A percentile compares a stretch with the other conserved stretches of the same genome.
phyloP scores from a whole-genome alignment of 2,888 invertebrate species.

The Sinohyriopsis cumingii region DNA sequence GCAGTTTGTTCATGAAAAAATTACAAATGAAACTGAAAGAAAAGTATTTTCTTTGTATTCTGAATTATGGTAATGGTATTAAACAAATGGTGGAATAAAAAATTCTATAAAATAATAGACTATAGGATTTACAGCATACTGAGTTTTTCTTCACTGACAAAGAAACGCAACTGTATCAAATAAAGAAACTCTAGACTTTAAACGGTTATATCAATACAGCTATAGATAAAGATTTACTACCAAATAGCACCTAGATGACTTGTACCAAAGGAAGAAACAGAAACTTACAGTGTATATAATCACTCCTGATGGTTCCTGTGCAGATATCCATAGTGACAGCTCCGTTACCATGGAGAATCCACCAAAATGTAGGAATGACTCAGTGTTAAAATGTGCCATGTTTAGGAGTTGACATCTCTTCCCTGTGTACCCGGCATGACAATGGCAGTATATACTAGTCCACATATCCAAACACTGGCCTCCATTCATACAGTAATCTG shows the following conservation, averaged over 20 bases:
- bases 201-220: too few relatives aligned
- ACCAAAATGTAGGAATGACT: constrained; percentile 55
- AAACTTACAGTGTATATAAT: constrained; percentile 61
- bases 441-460: constrained; percentile 53
- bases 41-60: too few relatives aligned
- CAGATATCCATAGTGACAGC: constrained; percentile 48
- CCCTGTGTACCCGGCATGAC: constrained; percentile 49
- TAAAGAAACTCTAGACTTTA: too few relatives aligned
- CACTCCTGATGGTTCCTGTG: constrained; percentile 44
- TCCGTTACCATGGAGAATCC: constrained; percentile 31
- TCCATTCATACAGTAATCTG: constrained; percentile 72
- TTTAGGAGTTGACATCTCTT: constrained; percentile 46
- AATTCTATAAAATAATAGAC: too few relatives aligned
- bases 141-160: too few relatives aligned
- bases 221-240: too few relatives aligned
- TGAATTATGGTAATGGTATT: too few relatives aligned
- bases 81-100: too few relatives aligned
- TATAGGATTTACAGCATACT: too few relatives aligned
- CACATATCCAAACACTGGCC: constrained; percentile 65
- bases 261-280: not conserved
- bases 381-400: constrained; percentile 49
- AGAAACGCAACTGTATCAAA: too few relatives aligned
- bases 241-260: not conserved
- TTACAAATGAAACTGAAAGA: too few relatives aligned
- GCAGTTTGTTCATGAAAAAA: too few relatives aligned